Evolutionary conservation across 2,113 vertebrate genomes (phyloP), one percentile per base, ranked within the genome.

Genomic region (Dolichallabes microphthalmus): DNA sequence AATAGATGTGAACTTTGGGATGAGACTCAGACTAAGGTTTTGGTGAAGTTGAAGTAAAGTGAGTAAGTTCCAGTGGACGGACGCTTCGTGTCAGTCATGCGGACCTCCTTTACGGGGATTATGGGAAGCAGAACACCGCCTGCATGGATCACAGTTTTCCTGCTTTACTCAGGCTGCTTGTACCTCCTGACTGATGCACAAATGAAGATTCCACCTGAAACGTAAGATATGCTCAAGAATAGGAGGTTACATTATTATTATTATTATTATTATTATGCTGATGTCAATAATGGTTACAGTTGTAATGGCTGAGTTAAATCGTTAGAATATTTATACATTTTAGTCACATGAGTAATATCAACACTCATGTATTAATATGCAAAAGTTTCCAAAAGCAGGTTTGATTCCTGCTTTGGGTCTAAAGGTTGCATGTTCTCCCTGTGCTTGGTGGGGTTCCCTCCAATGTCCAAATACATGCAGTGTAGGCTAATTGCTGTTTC

Each of bases 161-260:
- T 95, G 87, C 88, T 95, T 84, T 93, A 86, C 87, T 89, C 91
- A 80, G 85, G 94, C 83, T 91, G 92, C 81, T 68, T 95, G 32
- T 92, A 93, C 91, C 86, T 93, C 58, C 83, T 92, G 0, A 83
- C 92, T 1, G 71, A 88, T 61, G 95, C 95, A 45, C 96, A 98
- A 93, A 94, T 93, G 84, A 95, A 92, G 94, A 96, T 98, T 91
- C 96, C 97, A 12, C 95, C 95, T 82, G 97, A 98, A 91, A 97
- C 95, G 96, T 98, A 91, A 98, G 97, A 86, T 60, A 50, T 15
- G 27, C 32, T 52, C 58, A 61, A 7, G 12, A 75, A 15, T 63
- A 19, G 52, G 4, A 32, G 14, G 14, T 30, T 53, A 5, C 19
- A 45, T 50, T 74, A 50, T 50, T 74, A 73, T 64, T 27, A 69